Percentiles rank a stretch among this genome's conserved stretches.
Conservation (phyloP, 2,113 vertebrate species). For the Neomonachus schauinslandi region DNA sequence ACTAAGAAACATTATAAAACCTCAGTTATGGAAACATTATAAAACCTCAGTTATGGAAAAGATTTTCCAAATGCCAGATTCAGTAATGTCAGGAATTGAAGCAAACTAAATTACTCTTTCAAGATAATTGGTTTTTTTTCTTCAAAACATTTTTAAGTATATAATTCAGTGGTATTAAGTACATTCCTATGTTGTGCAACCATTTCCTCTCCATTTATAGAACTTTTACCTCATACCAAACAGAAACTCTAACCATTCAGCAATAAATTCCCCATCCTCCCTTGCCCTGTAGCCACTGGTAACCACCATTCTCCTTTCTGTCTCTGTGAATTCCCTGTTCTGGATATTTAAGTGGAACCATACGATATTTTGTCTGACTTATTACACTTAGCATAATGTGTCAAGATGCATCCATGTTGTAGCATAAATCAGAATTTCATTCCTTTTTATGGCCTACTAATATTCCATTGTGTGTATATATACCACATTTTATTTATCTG, state of each 20-base stretch:
- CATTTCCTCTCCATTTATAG: neutral
- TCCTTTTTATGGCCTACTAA: neutral
- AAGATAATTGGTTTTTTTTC: neutral
- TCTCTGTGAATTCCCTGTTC: neutral
- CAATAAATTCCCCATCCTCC: neutral
- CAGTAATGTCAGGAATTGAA: neutral
- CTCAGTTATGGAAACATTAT: neutral
- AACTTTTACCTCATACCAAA: neutral
- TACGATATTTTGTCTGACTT: neutral
- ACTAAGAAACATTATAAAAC: slow-evolving; percentile 40
- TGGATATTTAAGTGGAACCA: neutral
- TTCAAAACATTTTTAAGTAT: slow-evolving; percentile 1
- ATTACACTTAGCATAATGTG: slow-evolving; percentile 28
- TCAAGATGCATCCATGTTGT: neutral
- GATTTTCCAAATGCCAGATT: neutral
- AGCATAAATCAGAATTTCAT: neutral
- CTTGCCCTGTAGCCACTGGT: neutral
- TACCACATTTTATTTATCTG: neutral
- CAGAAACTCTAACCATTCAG: neutral
- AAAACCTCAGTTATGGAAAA: slow-evolving; percentile 25
- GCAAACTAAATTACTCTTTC: neutral
- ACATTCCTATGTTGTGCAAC: neutral
- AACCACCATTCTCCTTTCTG: neutral
- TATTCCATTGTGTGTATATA: neutral
- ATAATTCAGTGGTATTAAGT: neutral